Conservation (phyloP, 2,797 vertebrate species). For the Chrosomus eos region DNA sequence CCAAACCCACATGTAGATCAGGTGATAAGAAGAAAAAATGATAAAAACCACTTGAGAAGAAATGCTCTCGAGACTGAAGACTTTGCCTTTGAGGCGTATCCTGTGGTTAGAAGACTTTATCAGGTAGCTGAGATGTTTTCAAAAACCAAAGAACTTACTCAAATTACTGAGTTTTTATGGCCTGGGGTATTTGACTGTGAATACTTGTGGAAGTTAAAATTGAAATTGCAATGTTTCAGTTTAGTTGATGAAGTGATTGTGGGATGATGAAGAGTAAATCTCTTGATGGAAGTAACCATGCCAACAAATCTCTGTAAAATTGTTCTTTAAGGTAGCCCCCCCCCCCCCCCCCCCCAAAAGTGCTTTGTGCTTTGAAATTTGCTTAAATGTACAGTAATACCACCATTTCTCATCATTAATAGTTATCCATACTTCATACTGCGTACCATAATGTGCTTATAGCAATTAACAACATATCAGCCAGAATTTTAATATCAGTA, state of each 20-base stretch:
- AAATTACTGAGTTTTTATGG: background rate
- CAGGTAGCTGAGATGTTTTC: background rate
- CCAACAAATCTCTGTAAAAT: background rate
- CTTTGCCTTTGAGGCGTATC: constrained; percentile 16
- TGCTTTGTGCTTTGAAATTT: too few species aligned
- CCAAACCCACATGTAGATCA: constrained; percentile 6
- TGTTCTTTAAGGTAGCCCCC: too few species aligned
- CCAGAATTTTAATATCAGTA: background rate
- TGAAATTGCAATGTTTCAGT: background rate
- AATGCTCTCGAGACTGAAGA: constrained; percentile 18
- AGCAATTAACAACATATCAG: background rate
- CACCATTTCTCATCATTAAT: background rate
- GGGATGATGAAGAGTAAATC: background rate
- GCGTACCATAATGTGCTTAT: background rate
- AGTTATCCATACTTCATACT: background rate
- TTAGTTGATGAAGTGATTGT: background rate
- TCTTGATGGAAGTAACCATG: background rate
- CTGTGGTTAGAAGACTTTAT: constrained; percentile 38
- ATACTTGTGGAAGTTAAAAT: background rate
- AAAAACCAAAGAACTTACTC: background rate
- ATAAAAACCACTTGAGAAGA: constrained; percentile 36
- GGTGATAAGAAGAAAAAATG: constrained; percentile 9
- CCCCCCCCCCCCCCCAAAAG: too few species aligned
- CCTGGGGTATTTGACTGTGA: background rate
- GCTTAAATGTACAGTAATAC: background rate